These are phyloP conservation scores for Pyrgilauda ruficollis DNA, from an alignment of 2,113 vertebrate genomes.

Conservation along the genomic window DNA sequence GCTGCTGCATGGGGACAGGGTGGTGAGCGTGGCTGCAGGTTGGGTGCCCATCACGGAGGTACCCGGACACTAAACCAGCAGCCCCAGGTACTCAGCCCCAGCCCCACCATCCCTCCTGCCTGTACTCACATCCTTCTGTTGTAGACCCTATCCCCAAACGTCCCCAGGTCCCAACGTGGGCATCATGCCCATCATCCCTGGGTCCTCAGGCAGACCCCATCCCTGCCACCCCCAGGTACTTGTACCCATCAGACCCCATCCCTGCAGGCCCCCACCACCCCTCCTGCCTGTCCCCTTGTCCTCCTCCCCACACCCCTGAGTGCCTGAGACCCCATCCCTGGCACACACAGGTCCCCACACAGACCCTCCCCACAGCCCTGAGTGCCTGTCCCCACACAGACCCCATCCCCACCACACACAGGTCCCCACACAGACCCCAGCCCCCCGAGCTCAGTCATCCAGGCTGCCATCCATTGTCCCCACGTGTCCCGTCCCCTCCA, in stretches of 20 bases:
- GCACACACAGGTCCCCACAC: no score
- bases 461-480: neutral
- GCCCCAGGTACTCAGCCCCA: no score
- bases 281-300: neutral
- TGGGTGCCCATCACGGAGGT: neutral
- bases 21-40: accelerated
- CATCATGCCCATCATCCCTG: neutral
- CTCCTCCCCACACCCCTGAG: neutral
- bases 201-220: neutral
- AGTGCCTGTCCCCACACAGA: no score
- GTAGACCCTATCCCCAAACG: accelerated
- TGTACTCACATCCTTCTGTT: neutral
- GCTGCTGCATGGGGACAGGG: neutral
- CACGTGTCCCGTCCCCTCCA: neutral
- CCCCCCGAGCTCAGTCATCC: neutral
- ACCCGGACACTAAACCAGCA: neutral
- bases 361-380: neutral
- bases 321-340: neutral
- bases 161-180: neutral
- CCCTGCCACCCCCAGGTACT: neutral
- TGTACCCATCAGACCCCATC: neutral
- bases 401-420: no score
- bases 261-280: no score
- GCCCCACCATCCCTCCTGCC: no score
- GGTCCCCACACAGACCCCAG: no score